A percentile compares a stretch with the other conserved stretches of the same genome.
Conservation (phyloP, 35 echinoderm and acorn worm species). For the Apostichopus californicus region DNA sequence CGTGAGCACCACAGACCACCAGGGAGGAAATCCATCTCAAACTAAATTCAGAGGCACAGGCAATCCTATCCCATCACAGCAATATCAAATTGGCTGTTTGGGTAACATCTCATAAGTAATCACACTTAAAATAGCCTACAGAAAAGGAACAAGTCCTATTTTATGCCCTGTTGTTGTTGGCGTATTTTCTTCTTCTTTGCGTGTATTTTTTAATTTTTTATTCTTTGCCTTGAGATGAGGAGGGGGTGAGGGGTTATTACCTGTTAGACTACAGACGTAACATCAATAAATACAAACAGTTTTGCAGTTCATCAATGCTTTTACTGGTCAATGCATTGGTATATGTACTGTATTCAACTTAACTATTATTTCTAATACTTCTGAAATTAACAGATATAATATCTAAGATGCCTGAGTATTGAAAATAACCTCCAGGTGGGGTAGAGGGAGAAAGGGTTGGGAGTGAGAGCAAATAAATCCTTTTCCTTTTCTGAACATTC, state of each 20-base stretch:
- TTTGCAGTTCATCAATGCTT: no score
- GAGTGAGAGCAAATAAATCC: no score
- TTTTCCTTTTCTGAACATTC: no score
- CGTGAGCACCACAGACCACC: not conserved
- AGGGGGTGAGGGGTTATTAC: not conserved
- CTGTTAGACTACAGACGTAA: not conserved
- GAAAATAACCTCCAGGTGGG: no score
- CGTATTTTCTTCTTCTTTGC: not conserved
- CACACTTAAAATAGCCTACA: not conserved
- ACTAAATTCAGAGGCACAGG: constrained; percentile 15
- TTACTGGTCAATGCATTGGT: no score
- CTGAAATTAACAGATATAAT: no score
- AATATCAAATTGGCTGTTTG: not conserved
- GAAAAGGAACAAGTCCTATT: constrained; percentile 5
- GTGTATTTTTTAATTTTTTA: not conserved
- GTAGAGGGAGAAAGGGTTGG: no score
- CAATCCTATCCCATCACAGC: not conserved
- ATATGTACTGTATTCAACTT: no score
- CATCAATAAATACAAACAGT: not conserved
- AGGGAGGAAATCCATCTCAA: not conserved
- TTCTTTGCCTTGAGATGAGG: not conserved
- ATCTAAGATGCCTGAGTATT: no score
- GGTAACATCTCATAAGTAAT: not conserved
- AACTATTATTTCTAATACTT: no score
- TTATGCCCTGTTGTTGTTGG: not conserved